These are phyloP conservation scores for Phylloscopus whistleri DNA, from an alignment of 2,113 vertebrate species.

Conservation along the genomic window DNA sequence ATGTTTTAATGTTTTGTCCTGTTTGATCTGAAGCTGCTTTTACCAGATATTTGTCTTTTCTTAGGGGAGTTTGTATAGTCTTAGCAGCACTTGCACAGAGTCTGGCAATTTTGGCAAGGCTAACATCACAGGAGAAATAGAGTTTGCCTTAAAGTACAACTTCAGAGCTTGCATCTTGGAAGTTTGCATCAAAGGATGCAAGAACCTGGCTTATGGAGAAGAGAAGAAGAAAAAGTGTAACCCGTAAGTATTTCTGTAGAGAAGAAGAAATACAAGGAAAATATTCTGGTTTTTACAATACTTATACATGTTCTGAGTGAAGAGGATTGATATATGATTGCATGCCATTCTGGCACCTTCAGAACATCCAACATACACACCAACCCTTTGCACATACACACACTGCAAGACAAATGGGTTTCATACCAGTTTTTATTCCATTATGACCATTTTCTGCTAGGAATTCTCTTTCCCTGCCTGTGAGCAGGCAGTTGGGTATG, in stretches of 20 bases:
- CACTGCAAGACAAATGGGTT: neutral
- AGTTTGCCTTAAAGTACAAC: constrained; percentile 82
- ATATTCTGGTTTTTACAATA: neutral
- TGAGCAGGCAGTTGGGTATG: neutral
- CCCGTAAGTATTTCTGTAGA: constrained; percentile 77
- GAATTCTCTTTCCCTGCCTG: neutral
- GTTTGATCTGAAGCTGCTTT: neutral
- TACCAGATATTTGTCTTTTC: constrained; percentile 15
- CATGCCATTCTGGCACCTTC: neutral
- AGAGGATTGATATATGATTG: neutral
- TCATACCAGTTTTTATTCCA: neutral
- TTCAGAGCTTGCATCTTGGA: constrained; percentile 75
- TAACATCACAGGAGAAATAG: constrained; percentile 79
- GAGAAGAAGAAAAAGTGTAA: constrained; percentile 85
- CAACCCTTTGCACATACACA: neutral
- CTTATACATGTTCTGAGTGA: neutral
- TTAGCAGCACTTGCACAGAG: constrained; percentile 80
- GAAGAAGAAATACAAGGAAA: neutral
- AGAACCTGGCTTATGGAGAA: constrained; percentile 81
- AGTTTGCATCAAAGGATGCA: constrained; percentile 81
- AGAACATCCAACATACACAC: neutral
- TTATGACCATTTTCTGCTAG: neutral
- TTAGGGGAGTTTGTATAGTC: constrained; percentile 76
- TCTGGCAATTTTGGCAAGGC: constrained; percentile 68
- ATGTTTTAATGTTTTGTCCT: neutral